A percentile compares a stretch with the other conserved stretches of the same genome.
These are phyloP conservation scores for Acanthaster planci DNA, from an alignment of 35 echinoderm and acorn worm genomes.

Conservation along the genomic window DNA sequence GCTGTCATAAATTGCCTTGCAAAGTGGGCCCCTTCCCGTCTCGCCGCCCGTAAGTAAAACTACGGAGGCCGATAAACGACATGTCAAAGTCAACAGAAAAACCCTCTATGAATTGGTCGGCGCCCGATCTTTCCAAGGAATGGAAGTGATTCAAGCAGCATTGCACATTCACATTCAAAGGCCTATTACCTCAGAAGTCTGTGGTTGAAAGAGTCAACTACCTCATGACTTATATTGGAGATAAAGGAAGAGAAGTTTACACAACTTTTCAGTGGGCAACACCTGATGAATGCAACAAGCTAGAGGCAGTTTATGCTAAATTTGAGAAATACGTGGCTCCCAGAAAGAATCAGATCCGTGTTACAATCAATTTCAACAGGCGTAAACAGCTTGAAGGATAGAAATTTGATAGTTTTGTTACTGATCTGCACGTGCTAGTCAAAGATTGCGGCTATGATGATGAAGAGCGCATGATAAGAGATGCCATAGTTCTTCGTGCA, in stretches of 20 bases:
- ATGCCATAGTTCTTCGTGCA: slow-evolving; percentile 49
- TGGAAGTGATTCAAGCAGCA: not conserved
- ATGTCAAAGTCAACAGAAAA: not conserved
- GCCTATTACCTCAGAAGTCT: slow-evolving; percentile 16
- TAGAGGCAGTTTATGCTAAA: not conserved
- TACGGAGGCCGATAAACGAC: not conserved
- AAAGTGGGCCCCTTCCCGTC: too few relatives aligned
- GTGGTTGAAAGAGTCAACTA: slow-evolving; percentile 58
- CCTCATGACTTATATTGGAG: slow-evolving; percentile 53
- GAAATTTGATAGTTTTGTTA: slow-evolving; percentile 80
- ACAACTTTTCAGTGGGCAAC: slow-evolving; percentile 32
- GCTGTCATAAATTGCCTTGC: too few relatives aligned
- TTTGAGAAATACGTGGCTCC: slow-evolving; percentile 45
- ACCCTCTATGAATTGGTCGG: not conserved
- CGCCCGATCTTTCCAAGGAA: not conserved
- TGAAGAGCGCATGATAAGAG: slow-evolving; percentile 62
- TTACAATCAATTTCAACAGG: slow-evolving; percentile 61
- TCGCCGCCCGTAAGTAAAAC: too few relatives aligned
- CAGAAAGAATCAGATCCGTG: slow-evolving; percentile 63
- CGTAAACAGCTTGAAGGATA: slow-evolving; percentile 66
- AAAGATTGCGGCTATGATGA: slow-evolving; percentile 65
- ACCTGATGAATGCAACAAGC: not conserved
- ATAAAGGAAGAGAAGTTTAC: slow-evolving; percentile 63
- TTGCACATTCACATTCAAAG: not conserved
- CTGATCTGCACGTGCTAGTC: too few relatives aligned